phyloP scores from a whole-genome alignment of 2,797 vertebrate species.

The Pangasius krempfi region DNA sequence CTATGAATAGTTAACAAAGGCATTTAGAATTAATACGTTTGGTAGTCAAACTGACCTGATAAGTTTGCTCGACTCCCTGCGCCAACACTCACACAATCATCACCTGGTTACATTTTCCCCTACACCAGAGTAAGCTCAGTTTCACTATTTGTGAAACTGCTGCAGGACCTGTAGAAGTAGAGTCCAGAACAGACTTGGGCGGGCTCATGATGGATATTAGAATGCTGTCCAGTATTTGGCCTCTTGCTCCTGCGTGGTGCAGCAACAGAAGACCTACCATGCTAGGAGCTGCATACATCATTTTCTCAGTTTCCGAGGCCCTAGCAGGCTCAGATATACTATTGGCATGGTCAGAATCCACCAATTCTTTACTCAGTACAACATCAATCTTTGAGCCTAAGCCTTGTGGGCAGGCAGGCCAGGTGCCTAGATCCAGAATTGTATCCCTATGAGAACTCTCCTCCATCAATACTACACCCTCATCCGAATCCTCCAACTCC shows the following conservation, averaged over 20 bases:
- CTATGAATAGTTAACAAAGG: too few relatives aligned
- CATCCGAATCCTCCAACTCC: neutral
- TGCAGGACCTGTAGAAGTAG: neutral
- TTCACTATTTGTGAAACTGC: neutral
- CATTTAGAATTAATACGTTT: too few relatives aligned
- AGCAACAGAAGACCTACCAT: neutral
- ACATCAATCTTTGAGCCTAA: too few relatives aligned
- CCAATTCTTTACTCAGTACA: too few relatives aligned
- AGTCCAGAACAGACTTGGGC: neutral
- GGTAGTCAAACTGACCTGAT: neutral
- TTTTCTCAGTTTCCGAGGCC: neutral
- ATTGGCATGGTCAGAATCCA: neutral
- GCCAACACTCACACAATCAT: neutral
- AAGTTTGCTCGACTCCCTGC: neutral
- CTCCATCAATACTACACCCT: neutral
- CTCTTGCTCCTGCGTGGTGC: neutral
- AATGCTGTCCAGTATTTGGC: neutral
- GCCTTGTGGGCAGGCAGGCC: neutral
- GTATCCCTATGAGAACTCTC: neutral
- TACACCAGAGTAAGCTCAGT: neutral
- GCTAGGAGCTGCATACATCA: neutral
- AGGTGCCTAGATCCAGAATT: neutral
- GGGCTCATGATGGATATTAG: neutral
- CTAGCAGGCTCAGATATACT: neutral
- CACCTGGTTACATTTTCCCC: constrained; percentile 29